Evolutionary conservation across 2,888 invertebrate genomes (phyloP), one percentile per base, ranked within the genome.

Genomic region (Lepidocyrtinus sp.): DNA sequence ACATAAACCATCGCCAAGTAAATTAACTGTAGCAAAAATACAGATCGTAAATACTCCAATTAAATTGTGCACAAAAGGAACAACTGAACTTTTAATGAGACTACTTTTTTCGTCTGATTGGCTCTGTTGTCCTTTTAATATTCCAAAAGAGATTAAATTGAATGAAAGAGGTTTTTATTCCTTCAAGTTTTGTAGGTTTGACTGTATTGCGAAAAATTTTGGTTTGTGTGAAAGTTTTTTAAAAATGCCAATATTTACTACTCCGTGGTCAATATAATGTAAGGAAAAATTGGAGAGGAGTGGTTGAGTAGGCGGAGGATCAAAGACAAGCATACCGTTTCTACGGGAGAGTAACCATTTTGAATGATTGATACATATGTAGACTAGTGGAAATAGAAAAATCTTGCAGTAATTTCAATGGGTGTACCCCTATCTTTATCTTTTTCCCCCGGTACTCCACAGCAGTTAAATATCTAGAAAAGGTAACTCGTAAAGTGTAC

Each of bases 401-500:
- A 63, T 25, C 50, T 69, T 62, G 15, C 50, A 63, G 75, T 69
- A 75, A 76, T 76, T 76, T 75, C 70, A 46, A 76, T 76, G 75
- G 75, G 69, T 76, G 75, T 76, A 64, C 63, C 75, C 75, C 75
- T 69, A 12, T 21, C 50, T 50, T 68, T 68, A 55, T 63, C 69
- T 46, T 72, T 25, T 36, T 21, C 27, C 27, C 55, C 36, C 50
- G 46, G 5, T 36, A 36, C 36, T 36, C 12, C 36, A 36, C 12
- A 5, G 36, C 36, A 36, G 36, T 36, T 36, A 12, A 12, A 9
- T 9, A 36, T 36, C 36, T 36, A 24, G 36, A 74, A 59, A 65
- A 75, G 75, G 77, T 77, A 77, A 77, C 77, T 71, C 77, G 77
- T 77, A 65, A 77, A 77, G 65, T 77, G 70, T 65, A 63, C 70